Evolutionary conservation across 2,797 vertebrate species (phyloP), one percentile per base, ranked within the genome.

Genomic region (Prunella strophiata): DNA sequence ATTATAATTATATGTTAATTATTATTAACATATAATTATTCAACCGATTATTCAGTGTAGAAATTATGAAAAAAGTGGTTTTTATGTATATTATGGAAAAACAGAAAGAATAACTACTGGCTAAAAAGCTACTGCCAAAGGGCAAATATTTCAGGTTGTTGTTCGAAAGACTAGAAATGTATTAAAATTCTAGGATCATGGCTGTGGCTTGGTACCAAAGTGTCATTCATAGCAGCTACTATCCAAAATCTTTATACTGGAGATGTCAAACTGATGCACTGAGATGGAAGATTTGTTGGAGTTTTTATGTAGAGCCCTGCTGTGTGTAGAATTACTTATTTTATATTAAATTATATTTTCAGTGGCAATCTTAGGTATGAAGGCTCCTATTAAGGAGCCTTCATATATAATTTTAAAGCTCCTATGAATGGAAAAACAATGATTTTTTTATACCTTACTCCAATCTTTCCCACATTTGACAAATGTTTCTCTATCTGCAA

Each of bases 231-330:
- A 91, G 58, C 96, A 83, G 93, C 91, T 98, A 85, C 97, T 98
- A 98, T 98, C 97, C 95, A 97, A 98, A 98, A 97, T 95, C 97
- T 98, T 96, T 96, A 98, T 98, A 98, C 98, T 98, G 96, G 81
- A 97, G 94, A 96, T 98, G 96, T 98, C 98, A 98, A 98, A 98
- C 93, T 97, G 98, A 97, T 97, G 96, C 94, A 97, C 97, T 98
- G 97, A 98, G 93, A 96, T 94, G 86, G 89, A 97, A 98, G 96
- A 98, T 98, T 98, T 98, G 98, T 98, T 98, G 97, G 91, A 96
- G 93, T 97, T 97, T 98, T 98, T 98, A 98, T 98, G 96, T 96
- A 97, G 90, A 88, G 74, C 71, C 72, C 87, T 94, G 48, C 86
- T 95, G 76, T 89, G 93, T 96, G 66, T 82, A 89, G 89, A 97